These are phyloP conservation scores for Amphipyra tragopoginis DNA, from an alignment of 2,888 invertebrate genomes.

Conservation along the genomic window DNA sequence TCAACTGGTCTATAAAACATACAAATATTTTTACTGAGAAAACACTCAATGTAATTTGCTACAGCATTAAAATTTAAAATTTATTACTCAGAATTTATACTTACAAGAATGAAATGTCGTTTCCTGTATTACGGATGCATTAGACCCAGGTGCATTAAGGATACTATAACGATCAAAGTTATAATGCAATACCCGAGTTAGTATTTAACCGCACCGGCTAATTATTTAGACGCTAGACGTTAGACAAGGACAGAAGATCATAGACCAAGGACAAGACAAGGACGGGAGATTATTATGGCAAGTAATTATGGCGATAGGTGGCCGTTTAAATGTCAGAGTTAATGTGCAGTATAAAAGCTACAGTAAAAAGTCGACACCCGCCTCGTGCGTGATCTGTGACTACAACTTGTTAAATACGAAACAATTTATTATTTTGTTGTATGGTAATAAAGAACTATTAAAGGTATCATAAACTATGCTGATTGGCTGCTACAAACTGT, in stretches of 20 bases:
- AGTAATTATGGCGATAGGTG: slow-evolving; percentile 73
- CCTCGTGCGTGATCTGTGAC: slow-evolving; percentile 50
- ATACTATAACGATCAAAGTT: slow-evolving; percentile 62
- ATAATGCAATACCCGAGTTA: slow-evolving; percentile 58
- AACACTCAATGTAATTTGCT: slow-evolving; percentile 5
- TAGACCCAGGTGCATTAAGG: slow-evolving; percentile 61
- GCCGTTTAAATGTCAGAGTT: slow-evolving; percentile 82
- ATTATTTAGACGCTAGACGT: slow-evolving; percentile 64
- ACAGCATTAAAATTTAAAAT: slow-evolving; percentile 19
- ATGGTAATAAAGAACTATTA: slow-evolving; percentile 39
- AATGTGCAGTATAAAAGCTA: slow-evolving; percentile 69
- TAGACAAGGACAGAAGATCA: slow-evolving; percentile 62
- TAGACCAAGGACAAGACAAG: slow-evolving; percentile 57
- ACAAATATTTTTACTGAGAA: neutral
- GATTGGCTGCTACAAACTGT: slow-evolving; percentile 30
- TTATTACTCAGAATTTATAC: slow-evolving; percentile 17
- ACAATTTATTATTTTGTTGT: slow-evolving; percentile 40
- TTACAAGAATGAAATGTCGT: slow-evolving; percentile 47
- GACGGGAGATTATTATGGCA: slow-evolving; percentile 53
- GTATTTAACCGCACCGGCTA: slow-evolving; percentile 62
- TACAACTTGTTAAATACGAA: slow-evolving; percentile 34
- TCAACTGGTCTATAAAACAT: neutral
- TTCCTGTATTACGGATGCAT: slow-evolving; percentile 60
- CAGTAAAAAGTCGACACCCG: slow-evolving; percentile 71
- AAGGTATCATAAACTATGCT: slow-evolving; percentile 27